Conservation (phyloP, 2,113 vertebrate species). For the Anas platyrhynchos region DNA sequence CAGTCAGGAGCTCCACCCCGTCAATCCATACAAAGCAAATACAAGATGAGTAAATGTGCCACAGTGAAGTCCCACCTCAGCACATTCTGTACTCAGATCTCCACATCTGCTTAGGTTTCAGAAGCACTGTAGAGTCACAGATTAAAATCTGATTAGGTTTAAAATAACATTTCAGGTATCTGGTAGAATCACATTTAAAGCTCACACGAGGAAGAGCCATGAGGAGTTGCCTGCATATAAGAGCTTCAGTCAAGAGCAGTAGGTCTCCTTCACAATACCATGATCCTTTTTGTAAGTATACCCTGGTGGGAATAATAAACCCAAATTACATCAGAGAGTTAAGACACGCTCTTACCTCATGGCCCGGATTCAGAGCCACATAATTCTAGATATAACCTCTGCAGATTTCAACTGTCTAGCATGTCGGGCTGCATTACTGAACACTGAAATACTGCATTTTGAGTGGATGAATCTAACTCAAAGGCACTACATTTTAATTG, state of each 20-base stretch:
- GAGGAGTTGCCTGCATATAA: neutral
- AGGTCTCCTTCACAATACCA: too few relatives aligned
- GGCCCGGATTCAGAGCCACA: neutral
- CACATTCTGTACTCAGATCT: neutral
- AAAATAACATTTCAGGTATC: neutral
- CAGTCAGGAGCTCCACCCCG: neutral
- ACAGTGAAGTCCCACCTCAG: neutral
- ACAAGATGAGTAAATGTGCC: neutral
- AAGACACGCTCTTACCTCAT: neutral
- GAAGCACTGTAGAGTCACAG: neutral
- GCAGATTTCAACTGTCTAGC: neutral
- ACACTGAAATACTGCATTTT: neutral
- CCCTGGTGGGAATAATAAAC: neutral
- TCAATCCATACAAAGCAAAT: neutral
- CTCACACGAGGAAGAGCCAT: neutral
- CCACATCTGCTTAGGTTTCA: too few relatives aligned
- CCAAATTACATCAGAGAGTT: neutral
- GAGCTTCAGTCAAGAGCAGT: neutral
- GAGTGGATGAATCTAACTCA: neutral
- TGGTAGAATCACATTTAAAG: neutral
- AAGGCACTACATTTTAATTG: neutral
- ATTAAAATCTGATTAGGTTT: neutral
- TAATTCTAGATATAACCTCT: neutral
- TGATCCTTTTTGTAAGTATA: neutral
- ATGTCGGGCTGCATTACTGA: neutral